phyloP scores from a whole-genome alignment of 2,888 invertebrate species.

The Mesopsocus fuscifrons region DNA sequence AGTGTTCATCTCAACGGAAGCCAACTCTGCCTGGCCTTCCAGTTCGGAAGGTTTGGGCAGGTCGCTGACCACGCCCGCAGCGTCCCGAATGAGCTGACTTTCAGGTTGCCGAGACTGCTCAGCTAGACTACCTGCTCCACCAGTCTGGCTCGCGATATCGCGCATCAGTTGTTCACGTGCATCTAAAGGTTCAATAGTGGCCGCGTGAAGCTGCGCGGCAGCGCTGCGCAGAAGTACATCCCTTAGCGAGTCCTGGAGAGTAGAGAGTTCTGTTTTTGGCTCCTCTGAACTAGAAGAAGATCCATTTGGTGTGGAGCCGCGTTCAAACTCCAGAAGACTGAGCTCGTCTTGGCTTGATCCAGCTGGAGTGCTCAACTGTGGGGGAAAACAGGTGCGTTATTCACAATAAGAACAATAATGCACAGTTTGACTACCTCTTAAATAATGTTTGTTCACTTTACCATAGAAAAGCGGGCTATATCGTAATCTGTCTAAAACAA shows the following conservation, averaged over 20 bases:
- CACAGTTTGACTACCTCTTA: no score
- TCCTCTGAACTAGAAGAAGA: constrained; percentile 7
- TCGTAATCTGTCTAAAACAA: no score
- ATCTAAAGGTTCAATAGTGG: no score
- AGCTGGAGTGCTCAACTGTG: neutral
- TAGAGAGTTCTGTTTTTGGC: constrained; percentile 2
- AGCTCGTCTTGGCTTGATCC: neutral
- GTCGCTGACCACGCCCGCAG: no score
- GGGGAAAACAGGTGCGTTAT: neutral
- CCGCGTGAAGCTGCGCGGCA: no score
- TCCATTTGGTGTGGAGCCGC: neutral
- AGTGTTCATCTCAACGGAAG: neutral
- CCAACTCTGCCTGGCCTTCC: neutral
- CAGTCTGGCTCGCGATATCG: neutral
- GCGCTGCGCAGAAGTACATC: neutral
- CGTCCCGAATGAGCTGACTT: no score
- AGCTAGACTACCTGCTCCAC: neutral
- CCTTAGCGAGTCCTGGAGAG: neutral
- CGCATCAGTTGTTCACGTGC: neutral
- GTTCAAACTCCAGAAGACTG: neutral
- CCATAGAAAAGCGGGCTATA: no score
- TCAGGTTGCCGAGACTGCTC: neutral
- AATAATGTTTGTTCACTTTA: no score
- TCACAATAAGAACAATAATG: no score
- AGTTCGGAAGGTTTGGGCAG: no score